These are phyloP conservation scores for Pogonognathellus flavescens DNA, from an alignment of 1,140 invertebrate genomes.

Conservation along the genomic window DNA sequence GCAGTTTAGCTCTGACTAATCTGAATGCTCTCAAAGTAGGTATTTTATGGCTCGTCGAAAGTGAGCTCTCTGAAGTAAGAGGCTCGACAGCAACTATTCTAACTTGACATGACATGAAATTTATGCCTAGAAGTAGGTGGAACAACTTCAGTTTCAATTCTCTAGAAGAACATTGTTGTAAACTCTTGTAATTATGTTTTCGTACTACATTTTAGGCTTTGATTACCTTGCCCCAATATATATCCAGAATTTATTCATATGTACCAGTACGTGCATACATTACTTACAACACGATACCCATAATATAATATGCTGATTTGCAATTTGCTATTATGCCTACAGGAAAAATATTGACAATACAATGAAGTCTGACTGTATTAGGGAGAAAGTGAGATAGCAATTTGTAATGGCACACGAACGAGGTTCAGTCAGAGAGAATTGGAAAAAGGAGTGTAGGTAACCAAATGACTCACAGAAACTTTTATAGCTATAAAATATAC, in stretches of 20 bases:
- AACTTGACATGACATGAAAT: conserved; percentile 11
- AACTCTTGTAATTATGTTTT: conserved; percentile 19
- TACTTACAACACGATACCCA: neutral
- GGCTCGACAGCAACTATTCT: neutral
- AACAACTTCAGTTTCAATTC: conserved; percentile 13
- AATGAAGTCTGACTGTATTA: too few relatives aligned
- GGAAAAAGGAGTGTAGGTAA: too few relatives aligned
- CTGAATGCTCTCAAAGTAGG: neutral
- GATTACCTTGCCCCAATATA: neutral
- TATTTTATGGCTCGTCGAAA: conserved; percentile 45
- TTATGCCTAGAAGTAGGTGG: conserved; percentile 43
- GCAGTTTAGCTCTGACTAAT: conserved; percentile 21
- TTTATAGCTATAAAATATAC: too few relatives aligned
- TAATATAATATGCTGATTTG: too few relatives aligned
- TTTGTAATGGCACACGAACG: too few relatives aligned
- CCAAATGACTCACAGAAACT: too few relatives aligned
- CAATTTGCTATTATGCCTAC: too few relatives aligned
- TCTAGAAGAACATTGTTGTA: neutral
- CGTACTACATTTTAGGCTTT: conserved; percentile 26
- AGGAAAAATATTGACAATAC: too few relatives aligned
- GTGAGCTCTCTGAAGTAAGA: conserved; percentile 9
- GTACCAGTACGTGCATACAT: neutral
- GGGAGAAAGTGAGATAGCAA: too few relatives aligned
- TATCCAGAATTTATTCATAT: neutral
- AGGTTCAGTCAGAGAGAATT: too few relatives aligned